A percentile compares a stretch with the other conserved stretches of the same genome.
Conservation (phyloP, 2,113 vertebrate genomes). For the Excalfactoria chinensis region DNA sequence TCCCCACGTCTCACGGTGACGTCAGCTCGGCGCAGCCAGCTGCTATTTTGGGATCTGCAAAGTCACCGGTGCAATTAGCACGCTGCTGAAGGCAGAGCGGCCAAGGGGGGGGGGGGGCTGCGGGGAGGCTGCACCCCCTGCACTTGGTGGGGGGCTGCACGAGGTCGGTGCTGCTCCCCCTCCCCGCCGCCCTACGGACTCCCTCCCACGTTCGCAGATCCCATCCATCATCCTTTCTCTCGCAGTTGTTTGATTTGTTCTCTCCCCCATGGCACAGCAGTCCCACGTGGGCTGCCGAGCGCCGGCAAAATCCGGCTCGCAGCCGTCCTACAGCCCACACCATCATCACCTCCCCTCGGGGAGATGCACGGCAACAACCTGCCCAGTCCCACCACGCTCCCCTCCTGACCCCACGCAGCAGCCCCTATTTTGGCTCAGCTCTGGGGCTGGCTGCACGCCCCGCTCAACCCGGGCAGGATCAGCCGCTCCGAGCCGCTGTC, state of each 20-base stretch:
- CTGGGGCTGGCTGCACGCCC: not conserved
- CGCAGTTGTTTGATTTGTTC: not conserved
- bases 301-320: not conserved
- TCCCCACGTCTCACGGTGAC: not conserved
- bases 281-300: not conserved
- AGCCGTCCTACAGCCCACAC: not conserved
- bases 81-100: constrained; percentile 5
- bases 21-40: constrained; percentile 17
- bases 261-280: not conserved
- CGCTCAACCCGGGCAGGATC: not conserved
- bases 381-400: not conserved
- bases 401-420: not conserved
- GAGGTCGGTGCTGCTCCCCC: not conserved
- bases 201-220: not conserved
- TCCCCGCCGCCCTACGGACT: not conserved
- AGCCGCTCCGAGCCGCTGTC: not conserved
- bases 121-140: not conserved
- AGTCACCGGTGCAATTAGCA: constrained; percentile 63
- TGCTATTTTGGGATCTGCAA: constrained; percentile 68
- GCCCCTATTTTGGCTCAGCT: not conserved
- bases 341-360: not conserved
- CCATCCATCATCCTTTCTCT: constrained; percentile 20
- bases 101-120: not conserved
- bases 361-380: not conserved
- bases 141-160: not conserved